These are phyloP conservation scores for Melanargia galathea DNA, from an alignment of 2,888 invertebrate genomes.

Conservation along the genomic window DNA sequence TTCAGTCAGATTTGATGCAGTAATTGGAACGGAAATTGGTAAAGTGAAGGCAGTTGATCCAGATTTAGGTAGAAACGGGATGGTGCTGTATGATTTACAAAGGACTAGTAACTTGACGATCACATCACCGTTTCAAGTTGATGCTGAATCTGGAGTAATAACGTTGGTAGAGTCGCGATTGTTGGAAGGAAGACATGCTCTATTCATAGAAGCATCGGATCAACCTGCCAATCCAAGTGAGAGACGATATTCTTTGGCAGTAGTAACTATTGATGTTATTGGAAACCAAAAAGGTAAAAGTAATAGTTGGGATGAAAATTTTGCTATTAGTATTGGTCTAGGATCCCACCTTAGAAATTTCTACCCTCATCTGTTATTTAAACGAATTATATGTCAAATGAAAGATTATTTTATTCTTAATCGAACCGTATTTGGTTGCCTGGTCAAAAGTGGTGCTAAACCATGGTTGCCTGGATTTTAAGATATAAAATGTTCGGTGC, in stretches of 20 bases:
- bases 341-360: no score
- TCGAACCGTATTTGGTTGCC: no score
- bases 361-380: no score
- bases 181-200: constrained; percentile 87
- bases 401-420: no score
- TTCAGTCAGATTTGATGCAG: constrained; percentile 85
- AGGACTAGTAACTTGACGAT: constrained; percentile 85
- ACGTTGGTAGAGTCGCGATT: constrained; percentile 85
- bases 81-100: constrained; percentile 88
- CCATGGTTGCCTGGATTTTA: no score
- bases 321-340: no score
- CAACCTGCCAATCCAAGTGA: constrained; percentile 92
- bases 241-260: constrained; percentile 89
- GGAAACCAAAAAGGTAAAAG: constrained; percentile 73
- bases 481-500: no score
- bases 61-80: constrained; percentile 87
- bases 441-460: no score
- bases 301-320: not conserved
- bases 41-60: constrained; percentile 91
- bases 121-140: constrained; percentile 87
- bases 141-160: constrained; percentile 86
- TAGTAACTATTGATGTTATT: constrained; percentile 90
- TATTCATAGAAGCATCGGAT: constrained; percentile 93
- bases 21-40: constrained; percentile 88
- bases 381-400: no score